Conservation (phyloP, 2,797 vertebrate species). For the Petrocephalus sullivani region DNA sequence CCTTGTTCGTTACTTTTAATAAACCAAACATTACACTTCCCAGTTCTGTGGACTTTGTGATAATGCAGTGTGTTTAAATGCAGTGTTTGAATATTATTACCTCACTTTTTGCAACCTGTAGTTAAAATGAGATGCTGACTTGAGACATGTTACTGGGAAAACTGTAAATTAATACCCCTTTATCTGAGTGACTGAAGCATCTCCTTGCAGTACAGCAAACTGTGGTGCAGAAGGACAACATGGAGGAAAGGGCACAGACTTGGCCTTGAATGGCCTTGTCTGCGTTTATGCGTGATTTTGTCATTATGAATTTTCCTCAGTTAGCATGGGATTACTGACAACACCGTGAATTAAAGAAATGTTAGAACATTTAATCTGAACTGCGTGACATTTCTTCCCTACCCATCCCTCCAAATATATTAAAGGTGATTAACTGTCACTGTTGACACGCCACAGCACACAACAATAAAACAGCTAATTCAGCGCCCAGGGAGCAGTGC, state of each 20-base stretch:
- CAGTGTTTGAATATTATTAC: background rate
- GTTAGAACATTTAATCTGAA: background rate
- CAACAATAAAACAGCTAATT: too few species aligned
- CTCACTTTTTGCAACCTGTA: background rate
- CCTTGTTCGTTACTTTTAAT: background rate
- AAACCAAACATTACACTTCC: background rate
- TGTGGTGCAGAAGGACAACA: background rate
- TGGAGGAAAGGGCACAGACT: background rate
- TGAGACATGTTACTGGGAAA: background rate
- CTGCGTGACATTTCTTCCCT: too few species aligned
- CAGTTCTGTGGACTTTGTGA: background rate
- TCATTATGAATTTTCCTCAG: background rate
- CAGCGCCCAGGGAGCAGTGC: too few species aligned
- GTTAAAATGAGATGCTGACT: background rate
- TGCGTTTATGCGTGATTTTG: background rate
- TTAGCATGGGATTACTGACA: background rate
- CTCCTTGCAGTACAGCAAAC: background rate
- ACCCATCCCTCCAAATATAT: too few species aligned
- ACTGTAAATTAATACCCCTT: background rate
- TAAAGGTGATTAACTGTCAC: too few species aligned
- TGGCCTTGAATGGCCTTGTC: background rate
- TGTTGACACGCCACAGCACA: too few species aligned
- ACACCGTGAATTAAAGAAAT: background rate
- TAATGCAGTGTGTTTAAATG: background rate
- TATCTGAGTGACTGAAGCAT: background rate